Evolutionary conservation across 2,797 vertebrate genomes (phyloP), one percentile per base, ranked within the genome.

Genomic region (Oreochromis mossambicus): DNA sequence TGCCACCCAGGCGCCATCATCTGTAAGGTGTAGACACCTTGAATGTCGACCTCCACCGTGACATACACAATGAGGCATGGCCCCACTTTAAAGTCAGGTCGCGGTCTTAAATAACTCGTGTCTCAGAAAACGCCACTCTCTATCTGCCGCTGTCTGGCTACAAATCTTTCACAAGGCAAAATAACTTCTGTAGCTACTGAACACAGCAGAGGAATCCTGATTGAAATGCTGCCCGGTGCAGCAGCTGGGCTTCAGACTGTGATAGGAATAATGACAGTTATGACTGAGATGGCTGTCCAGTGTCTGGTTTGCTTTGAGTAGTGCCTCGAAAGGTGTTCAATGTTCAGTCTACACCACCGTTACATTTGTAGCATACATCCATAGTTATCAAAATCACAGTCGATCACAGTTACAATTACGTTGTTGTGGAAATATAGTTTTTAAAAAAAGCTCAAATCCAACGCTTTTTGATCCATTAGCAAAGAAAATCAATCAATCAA

Each of bases 1-100:
- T 87, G 83, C 54, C 82, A 88, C 66, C 55, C 85, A 66, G 75
- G 73, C 4, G 13, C 55, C 81, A 81, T 91, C 87, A 93, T 87
- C 66, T 80, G 55, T 86, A 82, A 88, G 77, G 58, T 81, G 61
- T 15, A 63, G 83, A 76, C 34, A 32, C 82, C 86, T 85, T 14
- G 7, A 79, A 86, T 82, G 80, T 75, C 79, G 76, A 84, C 92
- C 90, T 91, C 79, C 78, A 66, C 43, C 41, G 73, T 82, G 87
- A 88, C 79, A 92, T 14, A 48, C 78, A 84, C 82, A 55, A 13
- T 91, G 92, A 93, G 11, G 26, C 89, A 91, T 82, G 63, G 77
- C 14, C 61, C 56, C 77, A 80, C 82, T 92, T 85, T 46, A 77
- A 21, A 87, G 83, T 85, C 82, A 66, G 87, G 82, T 88, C 75